A percentile compares a stretch with the other conserved stretches of the same genome.
Conservation (phyloP, 2,113 vertebrate species). For the Crotalus horridus region DNA sequence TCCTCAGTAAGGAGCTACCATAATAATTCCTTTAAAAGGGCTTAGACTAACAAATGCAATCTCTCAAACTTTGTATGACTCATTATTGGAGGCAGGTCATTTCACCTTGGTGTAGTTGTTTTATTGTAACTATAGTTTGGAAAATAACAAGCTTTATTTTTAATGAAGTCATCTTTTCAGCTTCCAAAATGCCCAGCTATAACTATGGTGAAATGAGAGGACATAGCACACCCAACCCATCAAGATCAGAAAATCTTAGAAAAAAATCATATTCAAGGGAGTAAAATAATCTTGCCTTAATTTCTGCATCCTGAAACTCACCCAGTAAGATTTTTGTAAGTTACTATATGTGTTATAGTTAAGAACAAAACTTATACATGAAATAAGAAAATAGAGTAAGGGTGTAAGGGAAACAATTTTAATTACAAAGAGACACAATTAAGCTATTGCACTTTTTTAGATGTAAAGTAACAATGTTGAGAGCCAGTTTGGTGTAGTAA, state of each 20-base stretch:
- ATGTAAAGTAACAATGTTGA: background rate
- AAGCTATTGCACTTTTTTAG: background rate
- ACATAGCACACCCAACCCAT: background rate
- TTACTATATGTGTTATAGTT: background rate
- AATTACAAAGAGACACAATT: background rate
- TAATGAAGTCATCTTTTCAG: background rate
- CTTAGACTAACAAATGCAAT: background rate
- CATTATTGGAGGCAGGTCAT: background rate
- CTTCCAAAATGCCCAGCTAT: background rate
- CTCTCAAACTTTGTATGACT: background rate
- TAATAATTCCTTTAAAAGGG: background rate
- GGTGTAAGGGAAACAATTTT: background rate
- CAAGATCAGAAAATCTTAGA: background rate
- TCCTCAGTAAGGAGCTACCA: conserved; percentile 11
- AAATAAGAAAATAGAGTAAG: background rate
- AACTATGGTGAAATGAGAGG: background rate
- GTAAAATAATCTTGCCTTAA: background rate
- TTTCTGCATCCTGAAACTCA: background rate
- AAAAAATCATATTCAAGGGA: accelerated
- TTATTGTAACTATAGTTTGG: background rate
- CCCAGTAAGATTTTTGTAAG: background rate
- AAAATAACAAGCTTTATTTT: accelerated
- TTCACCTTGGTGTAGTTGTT: background rate
- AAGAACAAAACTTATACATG: background rate
- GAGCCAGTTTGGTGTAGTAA: background rate